Percentiles rank a stretch among this genome's conserved stretches.
phyloP scores from a whole-genome alignment of 2,113 vertebrate species.

The Kobus ellipsiprymnus region DNA sequence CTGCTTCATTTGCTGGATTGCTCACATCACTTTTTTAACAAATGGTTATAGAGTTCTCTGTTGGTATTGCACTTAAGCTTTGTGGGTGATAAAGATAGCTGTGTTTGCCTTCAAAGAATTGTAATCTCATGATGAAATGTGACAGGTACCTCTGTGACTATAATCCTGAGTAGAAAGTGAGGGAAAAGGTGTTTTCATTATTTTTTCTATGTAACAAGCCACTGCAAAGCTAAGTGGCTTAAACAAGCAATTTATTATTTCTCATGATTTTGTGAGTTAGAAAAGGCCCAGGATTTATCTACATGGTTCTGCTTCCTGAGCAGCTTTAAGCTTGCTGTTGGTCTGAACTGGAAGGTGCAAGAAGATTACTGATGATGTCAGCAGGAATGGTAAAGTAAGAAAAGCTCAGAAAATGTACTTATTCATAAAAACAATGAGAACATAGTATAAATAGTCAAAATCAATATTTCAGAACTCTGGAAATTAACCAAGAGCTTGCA shows the following conservation, averaged over 20 bases:
- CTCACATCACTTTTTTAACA: not conserved
- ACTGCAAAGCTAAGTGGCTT: not conserved
- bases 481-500: not conserved
- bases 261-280: not conserved
- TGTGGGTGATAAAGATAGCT: not conserved
- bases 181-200: not conserved
- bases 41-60: not conserved
- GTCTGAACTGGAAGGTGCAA: not conserved
- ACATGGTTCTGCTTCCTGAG: not conserved
- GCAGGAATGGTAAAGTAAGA: not conserved
- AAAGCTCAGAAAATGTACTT: not conserved
- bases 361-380: not conserved
- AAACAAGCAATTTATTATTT: not conserved
- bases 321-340: not conserved
- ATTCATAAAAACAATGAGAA: not conserved
- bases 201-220: not conserved
- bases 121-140: not conserved
- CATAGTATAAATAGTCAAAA: not conserved
- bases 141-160: not conserved
- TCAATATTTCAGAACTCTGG: not conserved
- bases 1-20: not conserved
- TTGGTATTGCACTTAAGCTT: not conserved
- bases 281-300: not conserved
- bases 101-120: not conserved
- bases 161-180: not conserved